Conservation (phyloP, 2,113 vertebrate genomes). For the Prolemur simus region DNA sequence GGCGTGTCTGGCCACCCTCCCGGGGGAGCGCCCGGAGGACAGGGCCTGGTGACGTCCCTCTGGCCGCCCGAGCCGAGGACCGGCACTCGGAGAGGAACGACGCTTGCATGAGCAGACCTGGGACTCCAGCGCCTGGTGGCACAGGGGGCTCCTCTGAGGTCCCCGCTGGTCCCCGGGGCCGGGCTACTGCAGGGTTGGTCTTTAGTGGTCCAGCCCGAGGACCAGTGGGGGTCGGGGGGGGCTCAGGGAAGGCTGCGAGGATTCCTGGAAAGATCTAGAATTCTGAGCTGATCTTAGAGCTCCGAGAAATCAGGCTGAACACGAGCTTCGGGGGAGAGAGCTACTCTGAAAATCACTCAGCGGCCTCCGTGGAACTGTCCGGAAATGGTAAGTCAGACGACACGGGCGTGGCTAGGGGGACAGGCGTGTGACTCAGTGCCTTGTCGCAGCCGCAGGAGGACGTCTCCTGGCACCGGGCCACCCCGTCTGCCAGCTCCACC, state of each 20-base stretch:
- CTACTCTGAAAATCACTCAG: neutral
- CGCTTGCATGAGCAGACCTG: fast-evolving
- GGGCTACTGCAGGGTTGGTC: neutral
- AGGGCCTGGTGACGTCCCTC: neutral
- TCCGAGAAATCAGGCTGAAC: neutral
- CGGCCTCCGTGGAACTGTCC: fast-evolving
- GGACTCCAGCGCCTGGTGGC: neutral
- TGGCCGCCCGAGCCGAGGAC: neutral
- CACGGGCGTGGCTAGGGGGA: too few species aligned
- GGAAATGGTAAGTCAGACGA: neutral
- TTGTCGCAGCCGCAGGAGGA: fast-evolving
- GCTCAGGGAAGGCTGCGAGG: neutral
- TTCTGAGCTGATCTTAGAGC: neutral
- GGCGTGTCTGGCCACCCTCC: neutral
- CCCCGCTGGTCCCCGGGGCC: neutral
- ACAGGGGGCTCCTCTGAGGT: neutral
- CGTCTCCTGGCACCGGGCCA: neutral
- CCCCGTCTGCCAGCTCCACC: neutral
- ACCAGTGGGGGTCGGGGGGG: too few species aligned
- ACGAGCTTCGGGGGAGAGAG: too few species aligned
- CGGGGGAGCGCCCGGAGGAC: neutral
- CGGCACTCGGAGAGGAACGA: too few species aligned
- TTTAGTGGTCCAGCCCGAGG: neutral
- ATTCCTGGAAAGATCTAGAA: neutral
- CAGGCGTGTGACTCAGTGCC: neutral